These are phyloP conservation scores for Artibeus jamaicensis DNA, from an alignment of 2,797 vertebrate genomes.

Conservation along the genomic window DNA sequence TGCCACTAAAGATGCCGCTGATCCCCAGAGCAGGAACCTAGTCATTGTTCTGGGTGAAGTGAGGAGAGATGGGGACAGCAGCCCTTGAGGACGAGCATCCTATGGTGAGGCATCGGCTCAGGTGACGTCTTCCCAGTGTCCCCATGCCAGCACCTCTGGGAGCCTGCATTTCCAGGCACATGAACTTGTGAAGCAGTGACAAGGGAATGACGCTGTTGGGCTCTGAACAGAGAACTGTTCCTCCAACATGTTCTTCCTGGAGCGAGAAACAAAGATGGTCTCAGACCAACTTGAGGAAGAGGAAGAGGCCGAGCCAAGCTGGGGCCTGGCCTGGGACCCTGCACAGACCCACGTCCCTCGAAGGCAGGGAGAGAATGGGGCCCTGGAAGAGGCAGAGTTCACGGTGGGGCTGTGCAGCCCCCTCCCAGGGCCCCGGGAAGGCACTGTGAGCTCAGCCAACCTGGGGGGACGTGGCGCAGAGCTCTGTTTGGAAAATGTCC, in stretches of 20 bases:
- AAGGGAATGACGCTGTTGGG: background rate
- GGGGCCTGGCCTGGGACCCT: rapidly evolving
- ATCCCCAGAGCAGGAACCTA: background rate
- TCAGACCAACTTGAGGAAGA: background rate
- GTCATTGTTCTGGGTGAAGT: background rate
- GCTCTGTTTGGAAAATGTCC: background rate
- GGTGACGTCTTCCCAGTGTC: background rate
- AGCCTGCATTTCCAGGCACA: background rate
- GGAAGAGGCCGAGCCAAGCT: background rate
- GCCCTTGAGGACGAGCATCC: background rate
- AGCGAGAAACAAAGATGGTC: background rate
- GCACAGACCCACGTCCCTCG: rapidly evolving
- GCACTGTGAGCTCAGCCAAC: background rate
- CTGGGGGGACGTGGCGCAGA: background rate
- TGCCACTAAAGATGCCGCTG: background rate
- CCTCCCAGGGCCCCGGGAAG: too few species aligned
- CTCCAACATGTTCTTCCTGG: background rate
- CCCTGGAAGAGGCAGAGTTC: background rate
- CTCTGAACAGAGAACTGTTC: background rate
- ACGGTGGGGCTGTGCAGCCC: rapidly evolving
- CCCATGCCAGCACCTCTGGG: background rate
- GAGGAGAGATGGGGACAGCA: background rate
- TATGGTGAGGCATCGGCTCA: rapidly evolving
- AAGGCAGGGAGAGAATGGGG: rapidly evolving
- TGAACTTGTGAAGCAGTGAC: background rate